Evolutionary conservation across 2,797 vertebrate genomes (phyloP).

Genomic region (Pangasius larnaudii): DNA sequence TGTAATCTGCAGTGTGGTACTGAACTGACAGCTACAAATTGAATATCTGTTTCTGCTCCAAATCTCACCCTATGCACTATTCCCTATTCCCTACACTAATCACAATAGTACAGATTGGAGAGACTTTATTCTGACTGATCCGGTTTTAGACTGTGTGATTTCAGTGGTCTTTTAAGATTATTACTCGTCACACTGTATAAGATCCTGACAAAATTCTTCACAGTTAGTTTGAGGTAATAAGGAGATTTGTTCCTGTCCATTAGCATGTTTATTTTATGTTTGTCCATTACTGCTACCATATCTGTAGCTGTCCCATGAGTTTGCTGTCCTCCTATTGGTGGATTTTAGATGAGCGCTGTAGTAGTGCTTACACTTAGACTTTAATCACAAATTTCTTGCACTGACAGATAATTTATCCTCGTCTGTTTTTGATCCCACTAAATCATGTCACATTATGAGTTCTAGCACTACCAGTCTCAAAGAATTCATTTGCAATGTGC

Average conservation of each 20-base stretch:
- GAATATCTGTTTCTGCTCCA: constrained; percentile 3
- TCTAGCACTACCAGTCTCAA: neutral
- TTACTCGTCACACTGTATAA: neutral
- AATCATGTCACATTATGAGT: neutral
- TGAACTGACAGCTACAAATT: constrained; percentile 8
- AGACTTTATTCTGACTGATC: neutral
- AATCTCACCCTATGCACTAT: neutral
- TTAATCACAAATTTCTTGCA: neutral
- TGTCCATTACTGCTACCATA: neutral
- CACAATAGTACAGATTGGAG: neutral
- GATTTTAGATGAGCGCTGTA: neutral
- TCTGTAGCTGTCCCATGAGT: neutral
- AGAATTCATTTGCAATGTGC: neutral
- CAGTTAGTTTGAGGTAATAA: neutral
- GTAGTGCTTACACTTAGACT: neutral
- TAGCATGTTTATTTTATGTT: neutral
- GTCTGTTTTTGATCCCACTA: neutral
- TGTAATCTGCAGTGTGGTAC: neutral
- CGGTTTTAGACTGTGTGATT: neutral
- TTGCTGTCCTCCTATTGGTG: neutral
- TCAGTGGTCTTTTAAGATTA: neutral
- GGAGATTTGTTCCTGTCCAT: neutral
- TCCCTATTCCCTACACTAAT: neutral
- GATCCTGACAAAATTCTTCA: neutral
- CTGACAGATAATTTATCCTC: neutral